phyloP scores from a whole-genome alignment of 2,797 vertebrate species.

The Momotus momota region DNA sequence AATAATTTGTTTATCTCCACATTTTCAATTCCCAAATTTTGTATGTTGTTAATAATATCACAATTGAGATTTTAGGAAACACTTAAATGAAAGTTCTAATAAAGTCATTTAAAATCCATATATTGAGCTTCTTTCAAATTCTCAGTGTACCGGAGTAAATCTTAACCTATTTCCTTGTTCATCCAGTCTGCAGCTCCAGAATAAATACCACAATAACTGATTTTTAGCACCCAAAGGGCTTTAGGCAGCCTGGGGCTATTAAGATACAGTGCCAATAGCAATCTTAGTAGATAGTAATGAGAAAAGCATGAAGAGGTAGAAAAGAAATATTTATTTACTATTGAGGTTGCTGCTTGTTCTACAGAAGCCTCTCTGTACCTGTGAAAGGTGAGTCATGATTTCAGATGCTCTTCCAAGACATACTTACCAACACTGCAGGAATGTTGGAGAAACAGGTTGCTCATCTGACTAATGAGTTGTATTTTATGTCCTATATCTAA shows the following conservation, averaged over 20 bases:
- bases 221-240: slow-evolving; percentile 6
- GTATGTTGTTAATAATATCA: slow-evolving; percentile 31
- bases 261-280: neutral
- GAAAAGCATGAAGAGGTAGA: neutral
- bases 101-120: slow-evolving; percentile 14
- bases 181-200: neutral
- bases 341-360: neutral
- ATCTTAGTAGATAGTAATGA: neutral
- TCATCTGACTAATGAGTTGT: neutral
- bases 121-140: slow-evolving; percentile 17
- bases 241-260: neutral
- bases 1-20: slow-evolving; percentile 38
- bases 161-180: neutral
- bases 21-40: slow-evolving; percentile 45
- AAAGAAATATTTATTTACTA: neutral
- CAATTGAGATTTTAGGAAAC: slow-evolving; percentile 29
- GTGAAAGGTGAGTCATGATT: neutral
- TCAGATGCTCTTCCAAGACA: neutral
- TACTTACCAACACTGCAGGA: neutral
- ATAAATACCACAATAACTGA: slow-evolving; percentile 1
- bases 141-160: neutral
- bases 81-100: slow-evolving; percentile 21
- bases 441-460: neutral
- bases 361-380: neutral
- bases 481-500: neutral